These are phyloP conservation scores for Phenacoccus solenopsis DNA, from an alignment of 1,140 invertebrate species.

Conservation along the genomic window DNA sequence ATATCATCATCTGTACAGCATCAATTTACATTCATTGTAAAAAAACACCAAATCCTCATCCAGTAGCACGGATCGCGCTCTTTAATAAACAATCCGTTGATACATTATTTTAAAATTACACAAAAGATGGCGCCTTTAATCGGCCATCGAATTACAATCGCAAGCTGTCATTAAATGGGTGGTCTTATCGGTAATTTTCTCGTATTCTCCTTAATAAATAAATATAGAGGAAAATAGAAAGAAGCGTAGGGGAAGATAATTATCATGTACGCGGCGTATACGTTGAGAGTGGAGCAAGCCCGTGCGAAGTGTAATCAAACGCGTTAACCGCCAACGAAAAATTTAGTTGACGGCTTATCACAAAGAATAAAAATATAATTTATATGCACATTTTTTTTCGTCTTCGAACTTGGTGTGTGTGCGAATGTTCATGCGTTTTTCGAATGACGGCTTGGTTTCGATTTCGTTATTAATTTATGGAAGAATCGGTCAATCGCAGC, in stretches of 20 bases:
- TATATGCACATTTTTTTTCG: slow-evolving; percentile 1
- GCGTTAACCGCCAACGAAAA: not conserved
- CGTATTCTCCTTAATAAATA: slow-evolving; percentile 3
- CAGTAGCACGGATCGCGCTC: not conserved
- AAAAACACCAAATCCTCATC: not conserved
- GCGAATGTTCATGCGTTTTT: not conserved
- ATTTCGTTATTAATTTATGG: not conserved
- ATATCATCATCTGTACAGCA: too few species aligned
- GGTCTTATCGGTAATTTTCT: slow-evolving; percentile 1
- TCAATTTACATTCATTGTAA: too few species aligned
- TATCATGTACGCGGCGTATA: not conserved
- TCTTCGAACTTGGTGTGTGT: not conserved
- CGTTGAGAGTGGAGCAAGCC: not conserved
- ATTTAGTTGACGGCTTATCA: not conserved
- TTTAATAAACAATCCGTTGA: not conserved
- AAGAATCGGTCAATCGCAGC: not conserved
- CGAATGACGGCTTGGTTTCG: not conserved
- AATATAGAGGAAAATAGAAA: slow-evolving; percentile 3
- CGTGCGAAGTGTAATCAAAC: slow-evolving; percentile 1
- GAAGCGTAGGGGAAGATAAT: slow-evolving; percentile 1
- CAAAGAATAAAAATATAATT: not conserved
- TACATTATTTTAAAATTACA: not conserved
- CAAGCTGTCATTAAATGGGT: slow-evolving; percentile 1
- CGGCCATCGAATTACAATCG: slow-evolving; percentile 1
- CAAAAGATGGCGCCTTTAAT: not conserved